Evolutionary conservation across 2,888 invertebrate genomes (phyloP).

Genomic region (Heliconius aoede): DNA sequence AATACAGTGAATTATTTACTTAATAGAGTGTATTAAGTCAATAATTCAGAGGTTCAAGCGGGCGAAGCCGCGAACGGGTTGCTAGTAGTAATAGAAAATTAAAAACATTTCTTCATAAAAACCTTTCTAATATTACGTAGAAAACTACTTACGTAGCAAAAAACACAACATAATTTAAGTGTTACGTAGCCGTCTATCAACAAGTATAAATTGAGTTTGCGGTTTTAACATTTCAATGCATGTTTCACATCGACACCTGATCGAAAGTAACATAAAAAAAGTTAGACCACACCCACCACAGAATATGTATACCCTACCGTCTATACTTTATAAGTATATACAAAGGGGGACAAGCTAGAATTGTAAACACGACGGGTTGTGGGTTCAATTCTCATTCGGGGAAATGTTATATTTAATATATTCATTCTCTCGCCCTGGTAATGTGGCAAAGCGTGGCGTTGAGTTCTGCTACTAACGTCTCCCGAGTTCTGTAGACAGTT

Average conservation of each 20-base stretch:
- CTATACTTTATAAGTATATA: constrained; percentile 6
- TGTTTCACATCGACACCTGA: constrained; percentile 40
- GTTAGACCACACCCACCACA: constrained; percentile 20
- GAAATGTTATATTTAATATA: too few relatives aligned
- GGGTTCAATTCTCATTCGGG: not conserved
- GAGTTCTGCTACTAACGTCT: not conserved
- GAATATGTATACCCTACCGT: constrained; percentile 3
- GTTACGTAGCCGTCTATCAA: constrained; percentile 32
- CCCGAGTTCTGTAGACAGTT: not conserved
- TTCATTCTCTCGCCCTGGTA: too few relatives aligned
- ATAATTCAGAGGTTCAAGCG: too few relatives aligned
- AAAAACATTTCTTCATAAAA: not conserved
- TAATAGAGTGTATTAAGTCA: too few relatives aligned
- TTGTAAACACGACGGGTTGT: not conserved
- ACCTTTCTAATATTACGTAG: constrained; percentile 37
- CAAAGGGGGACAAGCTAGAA: not conserved
- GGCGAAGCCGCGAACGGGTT: too few relatives aligned
- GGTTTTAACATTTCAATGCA: constrained; percentile 36
- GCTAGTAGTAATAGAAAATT: not conserved
- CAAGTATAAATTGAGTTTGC: constrained; percentile 35
- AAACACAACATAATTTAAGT: constrained; percentile 30
- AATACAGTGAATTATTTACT: too few relatives aligned
- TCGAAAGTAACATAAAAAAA: constrained; percentile 20
- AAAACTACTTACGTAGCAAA: constrained; percentile 13
- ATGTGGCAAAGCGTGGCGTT: not conserved